Conservation (phyloP, 1,140 invertebrate species). For the Drosophila bipectinata region DNA sequence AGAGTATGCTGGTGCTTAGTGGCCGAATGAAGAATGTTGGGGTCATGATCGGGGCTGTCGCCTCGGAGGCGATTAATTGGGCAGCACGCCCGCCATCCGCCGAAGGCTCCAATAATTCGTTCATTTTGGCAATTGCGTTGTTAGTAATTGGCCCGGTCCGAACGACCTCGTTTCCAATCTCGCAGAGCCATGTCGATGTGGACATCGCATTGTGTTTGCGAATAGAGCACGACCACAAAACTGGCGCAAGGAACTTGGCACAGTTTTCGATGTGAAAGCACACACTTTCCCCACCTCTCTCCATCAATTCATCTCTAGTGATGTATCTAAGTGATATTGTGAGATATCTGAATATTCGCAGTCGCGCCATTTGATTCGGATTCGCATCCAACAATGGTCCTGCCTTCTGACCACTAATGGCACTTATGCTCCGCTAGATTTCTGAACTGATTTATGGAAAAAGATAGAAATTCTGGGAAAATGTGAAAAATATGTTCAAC, state of each 20-base stretch:
- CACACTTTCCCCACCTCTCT: conserved; percentile 14
- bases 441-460: conserved; percentile 72
- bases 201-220: conserved; percentile 42
- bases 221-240: conserved; percentile 35
- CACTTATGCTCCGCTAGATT: conserved; percentile 57
- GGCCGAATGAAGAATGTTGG: conserved; percentile 14
- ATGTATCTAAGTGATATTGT: conserved; percentile 17
- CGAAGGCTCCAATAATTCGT: conserved; percentile 70
- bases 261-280: conserved; percentile 55
- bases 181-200: conserved; percentile 64
- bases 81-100: conserved; percentile 27
- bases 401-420: conserved; percentile 42
- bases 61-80: conserved; percentile 51
- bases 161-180: conserved; percentile 37
- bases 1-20: conserved; percentile 13
- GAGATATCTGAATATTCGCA: conserved; percentile 26
- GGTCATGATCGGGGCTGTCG: conserved; percentile 19
- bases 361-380: conserved; percentile 20
- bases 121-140: conserved; percentile 69
- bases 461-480: background rate
- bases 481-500: background rate
- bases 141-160: conserved; percentile 68
- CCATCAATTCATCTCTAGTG: background rate
- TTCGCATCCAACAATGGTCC: conserved; percentile 43
- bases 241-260: conserved; percentile 79